Base-by-base conservation (phyloP, 2,113 vertebrate species). In the Dinomys branickii region DNA sequence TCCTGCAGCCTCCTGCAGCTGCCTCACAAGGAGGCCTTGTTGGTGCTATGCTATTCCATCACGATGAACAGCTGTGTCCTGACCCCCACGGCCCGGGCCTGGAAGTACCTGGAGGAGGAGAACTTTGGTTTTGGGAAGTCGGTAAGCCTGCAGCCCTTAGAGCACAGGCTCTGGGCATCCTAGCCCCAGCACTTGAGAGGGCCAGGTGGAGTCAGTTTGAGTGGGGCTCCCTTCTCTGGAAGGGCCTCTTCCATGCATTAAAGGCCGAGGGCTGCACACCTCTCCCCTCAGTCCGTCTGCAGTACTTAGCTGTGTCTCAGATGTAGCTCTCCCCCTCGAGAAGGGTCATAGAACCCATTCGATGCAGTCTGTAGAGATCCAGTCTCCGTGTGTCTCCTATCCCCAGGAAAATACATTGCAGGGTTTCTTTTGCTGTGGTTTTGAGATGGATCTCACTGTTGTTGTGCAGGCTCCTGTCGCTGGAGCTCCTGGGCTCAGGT, bases 1-100 rank as follows among this genome's bases (percentile, higher is more conserved):
- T 80, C 50, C 94, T 93, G 28, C 96, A 99, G 98, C 96, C 98
- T 98, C 95, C 94, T 98, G 93, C 97, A 97, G 82, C 94, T 98
- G 96, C 94, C 97, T 59, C 97, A 97, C 0, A 61, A 94, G 0
- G 98, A 98, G 26, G 97, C 98, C 8, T 26, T 98, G 96, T 47
- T 96, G 85, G 67, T 98, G 69, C 89, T 99, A 88, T 99, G 98
- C 97, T 98, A 98, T 0, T 94, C 97, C 5, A 69, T 98, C 50
- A 78, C 98, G 96, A 96, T 98, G 94, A 98, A 97, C 90, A 97
- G 96, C 81, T 99, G 98, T 61, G n/a, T 98, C 88, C 93, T 97
- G 0, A 98, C 98, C 0, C 94, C 94, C 56, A 50, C 98, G 9
- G 94, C 98, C 85, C 95, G 65, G 86, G 98, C 98, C 97, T 99